A percentile compares a stretch with the other conserved stretches of the same genome.
Evolutionary conservation across 2,888 invertebrate species (phyloP).

Genomic region (Eustalomyia histrio): DNA sequence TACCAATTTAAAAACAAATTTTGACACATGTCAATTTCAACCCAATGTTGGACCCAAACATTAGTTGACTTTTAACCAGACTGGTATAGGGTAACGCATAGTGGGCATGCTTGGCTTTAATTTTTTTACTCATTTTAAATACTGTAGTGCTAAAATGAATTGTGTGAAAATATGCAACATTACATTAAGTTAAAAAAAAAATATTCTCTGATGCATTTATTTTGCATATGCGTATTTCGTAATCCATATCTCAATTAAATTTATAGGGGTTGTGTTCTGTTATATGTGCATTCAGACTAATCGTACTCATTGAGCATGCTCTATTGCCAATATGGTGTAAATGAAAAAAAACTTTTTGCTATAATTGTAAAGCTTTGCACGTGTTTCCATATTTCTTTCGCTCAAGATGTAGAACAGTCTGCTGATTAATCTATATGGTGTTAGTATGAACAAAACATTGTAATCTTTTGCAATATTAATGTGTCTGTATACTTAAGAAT

Average conservation of each 20-base stretch:
- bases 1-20: too few species aligned
- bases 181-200: background rate
- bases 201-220: slow-evolving; percentile 31
- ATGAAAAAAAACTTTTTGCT: slow-evolving; percentile 34
- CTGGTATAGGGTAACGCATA: too few species aligned
- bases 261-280: slow-evolving; percentile 46
- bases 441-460: slow-evolving; percentile 11
- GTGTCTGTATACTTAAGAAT: slow-evolving; percentile 39
- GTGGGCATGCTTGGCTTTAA: too few species aligned
- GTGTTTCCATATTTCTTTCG: slow-evolving; percentile 51
- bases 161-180: slow-evolving; percentile 30
- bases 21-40: too few species aligned
- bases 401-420: slow-evolving; percentile 45
- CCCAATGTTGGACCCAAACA: too few species aligned
- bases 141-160: background rate
- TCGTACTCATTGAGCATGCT: slow-evolving; percentile 47
- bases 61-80: too few species aligned
- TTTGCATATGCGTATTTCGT: slow-evolving; percentile 34
- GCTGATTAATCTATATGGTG: slow-evolving; percentile 45
- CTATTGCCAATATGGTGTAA: background rate
- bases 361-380: slow-evolving; percentile 60
- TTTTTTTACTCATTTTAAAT: too few species aligned
- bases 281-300: background rate
- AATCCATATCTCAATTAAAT: background rate
- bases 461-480: slow-evolving; percentile 43